A percentile compares a stretch with the other conserved stretches of the same genome.
phyloP scores from a whole-genome alignment of 2,888 invertebrate genomes.

The Julus scandinavius region DNA sequence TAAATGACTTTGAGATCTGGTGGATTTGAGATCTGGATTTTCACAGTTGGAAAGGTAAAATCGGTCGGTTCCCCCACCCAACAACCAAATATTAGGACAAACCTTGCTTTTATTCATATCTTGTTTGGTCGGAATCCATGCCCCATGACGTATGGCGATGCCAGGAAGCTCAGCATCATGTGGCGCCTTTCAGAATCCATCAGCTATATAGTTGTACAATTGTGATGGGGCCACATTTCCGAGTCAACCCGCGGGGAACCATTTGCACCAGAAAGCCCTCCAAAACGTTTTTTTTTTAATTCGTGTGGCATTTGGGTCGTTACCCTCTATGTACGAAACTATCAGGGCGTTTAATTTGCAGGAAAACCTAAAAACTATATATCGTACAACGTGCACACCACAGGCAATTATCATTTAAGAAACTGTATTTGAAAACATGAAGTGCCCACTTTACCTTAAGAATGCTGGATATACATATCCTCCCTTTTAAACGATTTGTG shows the following conservation, averaged over 20 bases:
- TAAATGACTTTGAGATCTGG: no score
- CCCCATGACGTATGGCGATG: neutral
- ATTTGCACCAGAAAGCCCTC: constrained; percentile 6
- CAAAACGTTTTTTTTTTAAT: neutral
- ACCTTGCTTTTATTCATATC: neutral
- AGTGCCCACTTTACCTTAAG: neutral
- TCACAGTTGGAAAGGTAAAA: no score
- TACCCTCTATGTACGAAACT: constrained; percentile 13
- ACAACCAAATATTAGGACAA: neutral
- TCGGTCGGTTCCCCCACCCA: no score
- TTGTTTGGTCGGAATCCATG: neutral
- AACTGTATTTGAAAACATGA: neutral
- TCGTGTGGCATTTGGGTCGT: neutral
- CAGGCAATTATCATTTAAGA: neutral
- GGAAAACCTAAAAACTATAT: neutral
- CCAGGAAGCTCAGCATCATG: neutral
- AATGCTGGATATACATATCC: neutral
- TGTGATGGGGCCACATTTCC: neutral
- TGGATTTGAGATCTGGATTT: no score
- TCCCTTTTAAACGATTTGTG: neutral
- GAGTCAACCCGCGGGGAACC: neutral
- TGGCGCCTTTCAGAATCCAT: neutral
- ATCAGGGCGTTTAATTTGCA: constrained; percentile 29
- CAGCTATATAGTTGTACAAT: neutral
- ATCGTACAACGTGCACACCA: neutral